Base-by-base conservation (phyloP, 2,797 vertebrate species). In the Lycodopsis pacificus region DNA sequence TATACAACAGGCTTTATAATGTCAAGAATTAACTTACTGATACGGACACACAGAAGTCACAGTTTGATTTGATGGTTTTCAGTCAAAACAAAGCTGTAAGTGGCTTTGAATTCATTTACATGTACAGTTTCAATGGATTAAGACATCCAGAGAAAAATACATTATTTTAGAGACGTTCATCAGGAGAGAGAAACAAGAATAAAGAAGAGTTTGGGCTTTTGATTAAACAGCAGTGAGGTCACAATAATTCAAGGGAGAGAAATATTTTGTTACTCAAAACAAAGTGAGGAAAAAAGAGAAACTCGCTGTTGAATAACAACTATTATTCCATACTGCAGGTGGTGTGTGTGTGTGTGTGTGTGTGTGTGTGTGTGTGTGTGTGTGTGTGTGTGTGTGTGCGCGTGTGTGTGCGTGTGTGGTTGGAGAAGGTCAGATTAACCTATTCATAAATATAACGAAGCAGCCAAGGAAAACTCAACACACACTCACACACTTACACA, bases 351-450 rank as follows among this genome's bases (percentile, higher is more conserved):
- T 65, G 38, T 20, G 48, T 61, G 51, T 38, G 40, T 56, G 48
- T 72, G 68, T 40, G 63, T 61, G 62, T 44, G 57, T 42, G 40
- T 42, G 40, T 42, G 40, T 42, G 40, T 42, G 40, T 14, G 59
- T 63, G 73, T 73, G 49, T 57, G 15, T 40, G 27, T 56, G 34
- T 20, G 46, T n/a, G n/a, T n/a, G n/a, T n/a, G n/a, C n/a, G 30
- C 48, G 49, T 30, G 38, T 51, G 48, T 64, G 73, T 42, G 63
- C 17, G 57, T 72, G 71, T 75, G 54, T 62, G 67, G 7, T 11
- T 46, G 15, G 19, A 58, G 58, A 73, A 77, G 84, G 82, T 87
- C 80, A 89, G 34, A 81, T 85, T 79, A 79, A 36, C 65, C 12
- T 83, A 83, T 85, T 87, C 80, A 89, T 85, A 22, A 27, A 40